Evolutionary conservation across 2,113 vertebrate genomes (phyloP).

Genomic region (Caracal caracal): DNA sequence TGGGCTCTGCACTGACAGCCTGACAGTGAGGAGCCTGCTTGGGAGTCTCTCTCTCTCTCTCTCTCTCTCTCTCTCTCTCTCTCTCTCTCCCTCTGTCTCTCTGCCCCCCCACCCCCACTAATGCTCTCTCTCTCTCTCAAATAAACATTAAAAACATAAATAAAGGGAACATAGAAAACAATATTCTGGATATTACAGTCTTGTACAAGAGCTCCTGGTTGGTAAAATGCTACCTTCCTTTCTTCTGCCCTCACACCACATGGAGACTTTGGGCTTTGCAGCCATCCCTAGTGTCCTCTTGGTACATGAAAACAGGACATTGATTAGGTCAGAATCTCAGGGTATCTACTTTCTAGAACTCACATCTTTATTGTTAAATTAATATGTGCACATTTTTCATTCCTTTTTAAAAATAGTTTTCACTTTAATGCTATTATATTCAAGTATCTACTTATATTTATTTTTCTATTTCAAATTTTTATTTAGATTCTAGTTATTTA

Average conservation of each 20-base stretch:
- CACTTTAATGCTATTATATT: neutral
- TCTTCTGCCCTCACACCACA: neutral
- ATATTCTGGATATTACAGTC: constrained; percentile 86
- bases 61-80: no score
- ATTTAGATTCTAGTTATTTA: no score
- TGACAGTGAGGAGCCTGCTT: no score
- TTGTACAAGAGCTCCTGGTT: neutral
- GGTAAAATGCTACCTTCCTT: neutral
- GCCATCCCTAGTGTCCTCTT: neutral
- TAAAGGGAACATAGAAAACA: constrained; percentile 86
- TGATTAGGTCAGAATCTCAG: neutral
- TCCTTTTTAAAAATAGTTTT: neutral
- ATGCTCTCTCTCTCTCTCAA: no score
- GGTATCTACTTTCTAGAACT: neutral
- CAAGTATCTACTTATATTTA: neutral
- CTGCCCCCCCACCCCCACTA: no score
- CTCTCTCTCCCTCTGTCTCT: no score
- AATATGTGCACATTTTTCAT: neutral
- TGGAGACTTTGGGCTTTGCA: neutral
- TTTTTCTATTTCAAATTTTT: no score
- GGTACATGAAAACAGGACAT: neutral
- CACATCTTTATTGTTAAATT: constrained; percentile 9
- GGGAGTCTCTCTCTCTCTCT: no score
- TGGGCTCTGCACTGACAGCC: no score
- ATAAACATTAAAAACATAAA: no score